Conservation (phyloP, 2,888 invertebrate species). For the Metellina segmentata region DNA sequence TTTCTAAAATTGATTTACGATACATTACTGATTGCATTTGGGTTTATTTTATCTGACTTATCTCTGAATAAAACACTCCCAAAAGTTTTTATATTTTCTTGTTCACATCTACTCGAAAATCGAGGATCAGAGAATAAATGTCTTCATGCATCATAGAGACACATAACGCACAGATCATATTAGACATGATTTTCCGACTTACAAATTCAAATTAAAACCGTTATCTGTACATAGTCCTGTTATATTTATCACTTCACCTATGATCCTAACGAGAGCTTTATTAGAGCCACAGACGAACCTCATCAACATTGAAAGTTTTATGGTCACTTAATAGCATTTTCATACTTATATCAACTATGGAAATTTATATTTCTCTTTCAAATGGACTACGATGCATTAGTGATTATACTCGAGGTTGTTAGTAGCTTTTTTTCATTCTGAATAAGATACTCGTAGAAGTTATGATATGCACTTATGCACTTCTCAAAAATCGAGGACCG, state of each 20-base stretch:
- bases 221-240: no score
- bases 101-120: background rate
- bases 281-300: no score
- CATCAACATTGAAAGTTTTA: no score
- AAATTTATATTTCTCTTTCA: background rate
- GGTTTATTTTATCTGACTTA: background rate
- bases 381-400: background rate
- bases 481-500: background rate
- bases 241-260: no score
- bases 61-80: background rate
- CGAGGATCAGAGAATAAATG: background rate
- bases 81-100: background rate
- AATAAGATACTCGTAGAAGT: background rate
- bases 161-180: no score
- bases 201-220: no score
- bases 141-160: no score
- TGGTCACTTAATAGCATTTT: no score
- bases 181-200: no score
- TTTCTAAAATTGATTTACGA: background rate
- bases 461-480: background rate
- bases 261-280: no score
- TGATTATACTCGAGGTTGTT: background rate
- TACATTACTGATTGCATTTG: background rate
- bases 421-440: background rate
- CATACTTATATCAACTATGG: no score